A percentile compares a stretch with the other conserved stretches of the same genome.
phyloP scores from a whole-genome alignment of 2,888 invertebrate genomes.

The Sepioteuthis lessoniana region DNA sequence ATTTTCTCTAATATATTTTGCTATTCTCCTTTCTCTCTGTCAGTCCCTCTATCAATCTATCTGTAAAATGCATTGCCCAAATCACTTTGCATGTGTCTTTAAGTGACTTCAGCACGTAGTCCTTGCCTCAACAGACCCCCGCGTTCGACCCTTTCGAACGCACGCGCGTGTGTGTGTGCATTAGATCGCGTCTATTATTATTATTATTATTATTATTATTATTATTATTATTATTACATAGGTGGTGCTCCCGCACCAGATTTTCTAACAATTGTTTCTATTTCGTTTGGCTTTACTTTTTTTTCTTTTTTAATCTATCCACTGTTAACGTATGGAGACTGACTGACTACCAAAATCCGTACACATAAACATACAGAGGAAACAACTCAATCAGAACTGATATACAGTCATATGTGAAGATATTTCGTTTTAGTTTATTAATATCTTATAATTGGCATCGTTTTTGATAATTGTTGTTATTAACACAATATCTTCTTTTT shows the following conservation, averaged over 20 bases:
- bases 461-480: neutral
- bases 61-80: neutral
- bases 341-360: neutral
- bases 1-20: neutral
- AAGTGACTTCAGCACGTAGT: neutral
- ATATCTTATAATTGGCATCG: neutral
- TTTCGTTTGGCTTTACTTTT: neutral
- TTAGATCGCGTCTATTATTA: neutral
- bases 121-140: neutral
- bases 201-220: conserved; percentile 21
- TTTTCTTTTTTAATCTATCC: neutral
- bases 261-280: neutral
- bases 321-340: neutral
- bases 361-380: neutral
- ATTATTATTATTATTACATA: neutral
- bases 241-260: no score
- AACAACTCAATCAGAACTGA: neutral
- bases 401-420: neutral
- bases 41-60: neutral
- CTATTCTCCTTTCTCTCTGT: neutral
- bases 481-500: neutral
- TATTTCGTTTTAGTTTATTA: neutral
- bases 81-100: neutral
- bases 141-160: neutral
- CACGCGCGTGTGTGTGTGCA: conserved; percentile 14